Base-by-base conservation (phyloP, 2,888 invertebrate genomes). In the Brenthis hecate region DNA sequence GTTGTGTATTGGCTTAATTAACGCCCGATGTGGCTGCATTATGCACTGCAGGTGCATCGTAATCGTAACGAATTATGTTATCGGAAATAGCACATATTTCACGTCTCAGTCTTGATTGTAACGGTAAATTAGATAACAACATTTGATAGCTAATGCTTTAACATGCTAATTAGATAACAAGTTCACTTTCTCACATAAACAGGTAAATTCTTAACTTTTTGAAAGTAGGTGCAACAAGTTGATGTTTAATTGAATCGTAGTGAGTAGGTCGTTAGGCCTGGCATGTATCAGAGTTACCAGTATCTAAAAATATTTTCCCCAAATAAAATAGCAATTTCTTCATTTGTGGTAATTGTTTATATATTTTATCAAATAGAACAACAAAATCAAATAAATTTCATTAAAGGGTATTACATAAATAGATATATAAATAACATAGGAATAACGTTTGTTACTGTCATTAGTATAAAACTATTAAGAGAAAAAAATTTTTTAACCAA, bases 31-130 rank as follows among this genome's bases (percentile, higher is more conserved):
- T 75, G 73, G 73, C 72, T 81, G 84, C 67, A 67, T 67, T 61
- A 62, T 67, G 67, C 84, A 83, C 77, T 85, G 90, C 91, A 91
- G 91, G 90, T 92, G 91, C 91, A 91, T 89, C 82, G 78, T 84
- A 88, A 87, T 89, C 83, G 78, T 85, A 89, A 88, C 85, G 86
- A 84, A 85, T 81, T 81, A 80, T 73, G 73, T 77, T 79, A 64
- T 78, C 78, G 81, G 83, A 83, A 85, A 85, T 80, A 83, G 78
- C 81, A 82, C 79, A 81, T 78, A 83, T 88, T 85, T 80, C 87
- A 85, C 84, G 85, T 82, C 81, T 75, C 81, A 76, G 75, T 78
- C 76, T 77, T 78, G 78, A 77, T 77, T 72, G 76, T 88, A 90
- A 90, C 90, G 89, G 91, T 90, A 89, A 84, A 87, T 80, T 77